phyloP scores from a whole-genome alignment of 2,113 vertebrate species.

The Psammodynastes pulverulentus region DNA sequence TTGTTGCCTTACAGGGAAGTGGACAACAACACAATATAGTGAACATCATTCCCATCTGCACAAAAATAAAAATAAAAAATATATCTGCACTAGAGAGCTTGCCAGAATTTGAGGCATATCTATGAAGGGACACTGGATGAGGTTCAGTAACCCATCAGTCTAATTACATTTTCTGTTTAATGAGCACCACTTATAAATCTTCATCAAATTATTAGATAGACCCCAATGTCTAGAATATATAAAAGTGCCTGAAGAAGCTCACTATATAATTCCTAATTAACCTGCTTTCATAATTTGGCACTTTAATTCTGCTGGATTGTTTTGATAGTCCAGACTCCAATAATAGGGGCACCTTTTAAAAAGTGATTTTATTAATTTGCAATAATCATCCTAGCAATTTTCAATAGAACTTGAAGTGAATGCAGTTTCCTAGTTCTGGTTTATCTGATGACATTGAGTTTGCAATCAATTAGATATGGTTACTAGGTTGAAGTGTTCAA shows the following conservation, averaged over 20 bases:
- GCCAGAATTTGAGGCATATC: background rate
- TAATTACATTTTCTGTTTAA: background rate
- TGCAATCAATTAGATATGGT: background rate
- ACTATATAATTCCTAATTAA: slow-evolving; percentile 13
- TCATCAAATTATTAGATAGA: slow-evolving; percentile 1
- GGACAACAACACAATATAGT: background rate
- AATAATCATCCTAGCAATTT: background rate
- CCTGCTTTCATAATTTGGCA: background rate
- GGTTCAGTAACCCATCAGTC: background rate
- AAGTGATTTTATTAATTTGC: background rate
- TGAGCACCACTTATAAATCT: background rate
- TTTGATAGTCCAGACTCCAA: background rate
- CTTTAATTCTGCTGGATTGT: background rate
- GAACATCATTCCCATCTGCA: background rate
- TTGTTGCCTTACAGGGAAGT: background rate
- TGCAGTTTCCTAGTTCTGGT: no score
- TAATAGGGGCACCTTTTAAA: background rate
- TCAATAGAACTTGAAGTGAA: background rate
- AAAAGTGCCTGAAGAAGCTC: slow-evolving; percentile 1
- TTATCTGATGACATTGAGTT: background rate
- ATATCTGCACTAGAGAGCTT: background rate
- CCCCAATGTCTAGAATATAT: background rate
- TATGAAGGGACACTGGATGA: background rate
- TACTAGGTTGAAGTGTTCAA: background rate
- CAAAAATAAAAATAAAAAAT: background rate